Conservation (phyloP, 1,140 invertebrate species). For the Bacillus rossius region DNA sequence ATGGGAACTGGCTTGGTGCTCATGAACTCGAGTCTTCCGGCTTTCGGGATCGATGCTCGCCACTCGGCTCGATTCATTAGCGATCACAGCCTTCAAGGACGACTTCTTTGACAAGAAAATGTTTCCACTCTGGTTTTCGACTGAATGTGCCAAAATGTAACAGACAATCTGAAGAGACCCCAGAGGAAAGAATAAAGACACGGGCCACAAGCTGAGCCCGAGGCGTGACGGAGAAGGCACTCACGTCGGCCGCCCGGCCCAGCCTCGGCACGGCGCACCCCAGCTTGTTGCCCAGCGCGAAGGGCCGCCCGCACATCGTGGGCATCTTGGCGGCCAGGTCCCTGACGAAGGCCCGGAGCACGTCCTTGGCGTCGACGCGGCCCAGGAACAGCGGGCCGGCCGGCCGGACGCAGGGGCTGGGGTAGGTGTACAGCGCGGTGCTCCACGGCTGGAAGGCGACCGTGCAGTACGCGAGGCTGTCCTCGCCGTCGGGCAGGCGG, state of each 20-base stretch:
- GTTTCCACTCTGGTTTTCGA: too few species aligned
- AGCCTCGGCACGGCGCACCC: conserved; percentile 17
- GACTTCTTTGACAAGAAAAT: too few species aligned
- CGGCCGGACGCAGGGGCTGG: conserved; percentile 38
- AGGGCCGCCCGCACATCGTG: conserved; percentile 15
- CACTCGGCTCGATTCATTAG: too few species aligned
- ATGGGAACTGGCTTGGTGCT: too few species aligned
- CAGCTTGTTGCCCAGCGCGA: conserved; percentile 1
- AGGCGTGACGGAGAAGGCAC: too few species aligned
- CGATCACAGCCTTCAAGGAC: too few species aligned
- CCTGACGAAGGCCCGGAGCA: conserved; percentile 20
- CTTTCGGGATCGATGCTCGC: too few species aligned
- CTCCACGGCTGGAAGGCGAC: conserved; percentile 40
- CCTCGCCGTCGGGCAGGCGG: conserved; percentile 41
- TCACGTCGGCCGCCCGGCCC: conserved; percentile 7
- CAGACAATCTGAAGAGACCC: too few species aligned
- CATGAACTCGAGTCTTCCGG: too few species aligned
- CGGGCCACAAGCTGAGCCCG: too few species aligned
- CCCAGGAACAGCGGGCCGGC: conserved; percentile 39
- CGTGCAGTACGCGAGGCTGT: conserved; percentile 33
- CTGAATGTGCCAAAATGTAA: too few species aligned
- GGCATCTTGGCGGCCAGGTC: conserved; percentile 15
- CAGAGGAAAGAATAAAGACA: too few species aligned
- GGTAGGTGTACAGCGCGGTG: conserved; percentile 40
- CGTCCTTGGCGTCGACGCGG: conserved; percentile 31